phyloP scores from a whole-genome alignment of 2,888 invertebrate genomes.

The Melieria crassipennis region DNA sequence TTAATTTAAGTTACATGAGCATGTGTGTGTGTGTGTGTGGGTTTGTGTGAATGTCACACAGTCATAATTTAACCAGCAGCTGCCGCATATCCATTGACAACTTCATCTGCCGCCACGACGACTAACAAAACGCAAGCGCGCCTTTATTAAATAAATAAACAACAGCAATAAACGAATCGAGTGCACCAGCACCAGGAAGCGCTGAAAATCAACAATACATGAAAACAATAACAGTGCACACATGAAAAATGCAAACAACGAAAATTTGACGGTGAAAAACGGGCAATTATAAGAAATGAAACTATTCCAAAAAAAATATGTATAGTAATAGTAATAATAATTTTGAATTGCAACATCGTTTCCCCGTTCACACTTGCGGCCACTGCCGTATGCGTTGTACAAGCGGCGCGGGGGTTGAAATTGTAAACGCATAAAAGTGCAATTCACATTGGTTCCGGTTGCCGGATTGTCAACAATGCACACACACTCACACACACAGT shows the following conservation, averaged over 20 bases:
- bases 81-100: conserved; percentile 15
- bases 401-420: not conserved
- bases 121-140: conserved; percentile 13
- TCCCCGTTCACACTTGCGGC: not conserved
- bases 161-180: not conserved
- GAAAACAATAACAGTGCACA: conserved; percentile 18
- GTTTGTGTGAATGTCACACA: too few species aligned
- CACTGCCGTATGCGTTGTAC: not conserved
- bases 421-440: conserved; percentile 24
- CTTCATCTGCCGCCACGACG: conserved; percentile 11
- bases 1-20: too few species aligned
- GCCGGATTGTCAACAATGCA: conserved; percentile 17
- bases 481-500: not conserved
- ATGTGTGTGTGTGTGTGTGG: too few species aligned
- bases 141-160: not conserved
- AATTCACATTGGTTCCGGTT: conserved; percentile 28
- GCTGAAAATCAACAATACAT: conserved; percentile 10
- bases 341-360: too few species aligned
- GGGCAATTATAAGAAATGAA: too few species aligned
- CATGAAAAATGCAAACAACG: conserved; percentile 9
- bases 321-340: too few species aligned
- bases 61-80: conserved; percentile 20
- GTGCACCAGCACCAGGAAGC: not conserved
- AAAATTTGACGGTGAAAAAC: too few species aligned
- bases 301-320: too few species aligned